These are phyloP conservation scores for Belgica antarctica DNA, from an alignment of 2,888 invertebrate species.

Conservation along the genomic window DNA sequence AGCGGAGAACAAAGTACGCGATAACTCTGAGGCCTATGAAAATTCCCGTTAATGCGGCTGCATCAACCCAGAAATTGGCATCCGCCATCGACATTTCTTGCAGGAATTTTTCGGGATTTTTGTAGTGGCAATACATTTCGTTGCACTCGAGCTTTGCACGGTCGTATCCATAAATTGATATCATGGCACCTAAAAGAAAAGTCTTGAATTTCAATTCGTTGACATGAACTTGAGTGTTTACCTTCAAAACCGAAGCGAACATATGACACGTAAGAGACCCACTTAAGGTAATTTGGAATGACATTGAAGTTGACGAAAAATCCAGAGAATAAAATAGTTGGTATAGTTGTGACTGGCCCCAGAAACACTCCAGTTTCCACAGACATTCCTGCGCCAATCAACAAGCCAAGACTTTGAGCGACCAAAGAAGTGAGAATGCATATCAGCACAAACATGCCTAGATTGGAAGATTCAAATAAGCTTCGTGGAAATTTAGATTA, in stretches of 20 bases:
- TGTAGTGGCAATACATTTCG: conserved; percentile 79
- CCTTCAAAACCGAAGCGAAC: conserved; percentile 89
- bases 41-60: conserved; percentile 74
- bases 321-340: conserved; percentile 88
- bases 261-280: conserved; percentile 88
- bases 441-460: conserved; percentile 55
- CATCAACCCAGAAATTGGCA: conserved; percentile 78
- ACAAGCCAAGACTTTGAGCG: conserved; percentile 85
- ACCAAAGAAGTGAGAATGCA: conserved; percentile 81
- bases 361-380: conserved; percentile 72
- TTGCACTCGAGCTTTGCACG: conserved; percentile 79
- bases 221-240: conserved; percentile 45
- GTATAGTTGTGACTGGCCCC: conserved; percentile 88
- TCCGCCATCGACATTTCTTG: conserved; percentile 81
- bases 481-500: too few relatives aligned
- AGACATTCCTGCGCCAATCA: conserved; percentile 89
- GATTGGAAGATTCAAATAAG: too few relatives aligned
- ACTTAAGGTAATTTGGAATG: conserved; percentile 82
- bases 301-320: conserved; percentile 92
- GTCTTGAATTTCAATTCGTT: not conserved
- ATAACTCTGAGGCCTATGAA: conserved; percentile 75
- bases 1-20: conserved; percentile 79
- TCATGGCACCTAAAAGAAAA: conserved; percentile 64
- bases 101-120: conserved; percentile 76
- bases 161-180: conserved; percentile 85